Evolutionary conservation across 2,888 invertebrate genomes (phyloP).

Genomic region (Cancer borealis): DNA sequence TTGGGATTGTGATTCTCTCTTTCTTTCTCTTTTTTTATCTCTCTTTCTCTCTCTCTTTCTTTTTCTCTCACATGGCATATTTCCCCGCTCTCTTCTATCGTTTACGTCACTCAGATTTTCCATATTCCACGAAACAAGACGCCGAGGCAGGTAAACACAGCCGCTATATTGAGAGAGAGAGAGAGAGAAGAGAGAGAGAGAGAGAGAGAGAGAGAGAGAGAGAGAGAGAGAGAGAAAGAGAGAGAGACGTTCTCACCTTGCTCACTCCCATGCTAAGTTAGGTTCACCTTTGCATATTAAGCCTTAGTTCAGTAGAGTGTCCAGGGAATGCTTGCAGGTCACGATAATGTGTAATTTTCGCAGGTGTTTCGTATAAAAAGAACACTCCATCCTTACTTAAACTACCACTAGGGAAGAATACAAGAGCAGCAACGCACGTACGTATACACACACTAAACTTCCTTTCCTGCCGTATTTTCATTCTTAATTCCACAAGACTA

Average conservation of each 20-base stretch:
- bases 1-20: background rate
- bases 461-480: too few species aligned
- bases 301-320: background rate
- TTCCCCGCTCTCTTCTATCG: background rate
- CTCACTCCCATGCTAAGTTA: constrained; percentile 1
- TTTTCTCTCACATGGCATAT: background rate
- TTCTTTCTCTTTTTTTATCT: background rate
- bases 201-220: background rate
- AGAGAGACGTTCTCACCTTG: background rate
- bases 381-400: too few species aligned
- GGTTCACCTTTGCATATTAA: background rate
- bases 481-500: too few species aligned
- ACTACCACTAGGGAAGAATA: too few species aligned
- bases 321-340: background rate
- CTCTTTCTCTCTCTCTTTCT: background rate
- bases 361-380: too few species aligned
- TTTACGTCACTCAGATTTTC: too few species aligned
- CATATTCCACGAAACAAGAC: too few species aligned
- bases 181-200: background rate
- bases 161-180: background rate
- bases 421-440: too few species aligned
- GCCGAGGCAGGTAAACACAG: too few species aligned
- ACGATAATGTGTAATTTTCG: background rate
- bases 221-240: background rate
- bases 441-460: too few species aligned